Percentiles rank a stretch among this genome's conserved stretches.
phyloP scores from a whole-genome alignment of 2,888 invertebrate genomes.

The Ennomos quercinarius region DNA sequence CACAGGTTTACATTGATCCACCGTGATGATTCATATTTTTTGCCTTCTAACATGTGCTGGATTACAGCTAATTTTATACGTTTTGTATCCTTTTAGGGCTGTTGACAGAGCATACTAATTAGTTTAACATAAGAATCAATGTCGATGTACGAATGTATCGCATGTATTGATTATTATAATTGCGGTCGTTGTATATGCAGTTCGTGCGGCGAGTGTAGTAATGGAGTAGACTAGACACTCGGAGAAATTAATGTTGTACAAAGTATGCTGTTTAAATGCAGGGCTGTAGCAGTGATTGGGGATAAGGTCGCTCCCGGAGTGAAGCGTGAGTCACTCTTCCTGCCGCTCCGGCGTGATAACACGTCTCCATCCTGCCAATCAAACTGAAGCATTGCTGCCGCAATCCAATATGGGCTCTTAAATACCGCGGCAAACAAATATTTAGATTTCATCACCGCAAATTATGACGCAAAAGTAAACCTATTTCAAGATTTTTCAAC shows the following conservation, averaged over 20 bases:
- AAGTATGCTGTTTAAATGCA: slow-evolving; percentile 55
- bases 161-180: slow-evolving; percentile 28
- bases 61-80: slow-evolving; percentile 44
- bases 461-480: slow-evolving; percentile 75
- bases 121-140: slow-evolving; percentile 31
- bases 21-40: slow-evolving; percentile 56
- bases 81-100: slow-evolving; percentile 44
- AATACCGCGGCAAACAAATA: slow-evolving; percentile 59
- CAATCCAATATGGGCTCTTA: slow-evolving; percentile 64
- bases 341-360: slow-evolving; percentile 76
- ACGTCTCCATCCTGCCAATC: slow-evolving; percentile 80
- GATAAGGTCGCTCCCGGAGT: slow-evolving; percentile 65
- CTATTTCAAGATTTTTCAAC: slow-evolving; percentile 49
- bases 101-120: slow-evolving; percentile 32
- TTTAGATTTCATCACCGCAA: slow-evolving; percentile 53
- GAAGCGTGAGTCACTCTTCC: slow-evolving; percentile 77
- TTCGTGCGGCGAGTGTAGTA: slow-evolving; percentile 24
- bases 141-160: slow-evolving; percentile 26
- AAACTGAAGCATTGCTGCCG: slow-evolving; percentile 66
- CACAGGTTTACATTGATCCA: slow-evolving; percentile 48
- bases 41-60: slow-evolving; percentile 42
- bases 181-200: slow-evolving; percentile 26
- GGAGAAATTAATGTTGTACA: slow-evolving; percentile 38
- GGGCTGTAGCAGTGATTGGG: slow-evolving; percentile 68
- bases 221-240: slow-evolving; percentile 34